Conservation (phyloP, 2,797 vertebrate genomes). For the Spinus olivaceus region DNA sequence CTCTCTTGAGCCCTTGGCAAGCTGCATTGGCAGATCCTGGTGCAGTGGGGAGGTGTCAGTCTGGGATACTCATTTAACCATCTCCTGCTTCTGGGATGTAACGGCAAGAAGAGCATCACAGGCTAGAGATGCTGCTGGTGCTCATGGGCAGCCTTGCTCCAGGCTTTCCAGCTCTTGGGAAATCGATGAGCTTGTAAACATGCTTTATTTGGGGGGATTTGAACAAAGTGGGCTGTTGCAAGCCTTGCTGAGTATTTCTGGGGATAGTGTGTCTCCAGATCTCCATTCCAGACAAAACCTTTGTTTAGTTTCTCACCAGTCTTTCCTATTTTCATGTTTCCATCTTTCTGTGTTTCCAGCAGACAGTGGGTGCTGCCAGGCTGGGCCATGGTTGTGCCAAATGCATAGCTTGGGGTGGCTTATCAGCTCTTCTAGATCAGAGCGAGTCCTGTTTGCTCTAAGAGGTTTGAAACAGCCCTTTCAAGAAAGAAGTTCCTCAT, state of each 20-base stretch:
- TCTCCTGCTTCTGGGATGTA: neutral
- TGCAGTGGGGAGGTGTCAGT: neutral
- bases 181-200: neutral
- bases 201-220: neutral
- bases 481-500: neutral
- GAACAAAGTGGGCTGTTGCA: neutral
- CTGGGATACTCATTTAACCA: rapidly evolving
- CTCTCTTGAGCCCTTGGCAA: neutral
- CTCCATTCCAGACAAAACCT: neutral
- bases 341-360: neutral
- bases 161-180: neutral
- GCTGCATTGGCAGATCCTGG: neutral
- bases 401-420: neutral
- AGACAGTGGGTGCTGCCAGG: neutral
- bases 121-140: neutral
- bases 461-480: neutral
- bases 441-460: neutral
- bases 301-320: neutral
- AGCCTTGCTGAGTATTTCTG: neutral
- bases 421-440: neutral
- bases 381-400: neutral
- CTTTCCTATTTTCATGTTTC: neutral
- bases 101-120: neutral
- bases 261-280: neutral
- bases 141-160: neutral